Evolutionary conservation across 2,888 invertebrate genomes (phyloP).

Genomic region (Drosophila bunnanda): DNA sequence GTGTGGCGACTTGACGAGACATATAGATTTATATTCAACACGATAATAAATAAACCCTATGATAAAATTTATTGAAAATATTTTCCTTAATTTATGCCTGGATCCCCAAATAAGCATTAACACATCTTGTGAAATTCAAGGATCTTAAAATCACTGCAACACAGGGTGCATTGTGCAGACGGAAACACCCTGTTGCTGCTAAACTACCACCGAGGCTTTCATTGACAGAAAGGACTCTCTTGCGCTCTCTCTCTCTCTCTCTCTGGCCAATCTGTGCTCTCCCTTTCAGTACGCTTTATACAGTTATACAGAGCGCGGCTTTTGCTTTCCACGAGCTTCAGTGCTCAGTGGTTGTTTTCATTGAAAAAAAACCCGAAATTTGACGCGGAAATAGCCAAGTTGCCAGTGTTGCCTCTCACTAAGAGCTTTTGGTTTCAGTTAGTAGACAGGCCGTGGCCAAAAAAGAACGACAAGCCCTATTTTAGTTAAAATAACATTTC

Average conservation of each 20-base stretch:
- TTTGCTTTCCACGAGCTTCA: constrained; percentile 22
- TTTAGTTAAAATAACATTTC: constrained; percentile 23
- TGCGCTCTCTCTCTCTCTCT: not conserved
- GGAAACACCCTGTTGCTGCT: constrained; percentile 12
- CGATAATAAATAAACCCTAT: no score
- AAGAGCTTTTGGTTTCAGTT: constrained; percentile 31
- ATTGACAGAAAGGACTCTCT: constrained; percentile 14
- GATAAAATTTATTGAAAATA: no score
- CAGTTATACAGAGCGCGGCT: constrained; percentile 51
- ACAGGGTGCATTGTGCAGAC: not conserved
- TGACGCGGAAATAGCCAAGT: not conserved
- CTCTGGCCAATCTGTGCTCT: not conserved
- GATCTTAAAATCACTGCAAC: not conserved
- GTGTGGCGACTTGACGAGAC: no score
- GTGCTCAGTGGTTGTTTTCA: not conserved
- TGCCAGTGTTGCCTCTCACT: not conserved
- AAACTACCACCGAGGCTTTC: constrained; percentile 15
- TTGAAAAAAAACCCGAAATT: not conserved
- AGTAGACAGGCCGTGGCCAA: constrained; percentile 49
- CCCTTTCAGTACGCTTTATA: constrained; percentile 34
- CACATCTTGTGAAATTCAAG: not conserved
- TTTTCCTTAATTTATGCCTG: not conserved
- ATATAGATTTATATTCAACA: no score
- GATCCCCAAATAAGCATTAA: not conserved
- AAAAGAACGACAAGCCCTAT: constrained; percentile 42